Evolutionary conservation across 2,113 vertebrate species (phyloP).

Genomic region (Osmerus mordax): DNA sequence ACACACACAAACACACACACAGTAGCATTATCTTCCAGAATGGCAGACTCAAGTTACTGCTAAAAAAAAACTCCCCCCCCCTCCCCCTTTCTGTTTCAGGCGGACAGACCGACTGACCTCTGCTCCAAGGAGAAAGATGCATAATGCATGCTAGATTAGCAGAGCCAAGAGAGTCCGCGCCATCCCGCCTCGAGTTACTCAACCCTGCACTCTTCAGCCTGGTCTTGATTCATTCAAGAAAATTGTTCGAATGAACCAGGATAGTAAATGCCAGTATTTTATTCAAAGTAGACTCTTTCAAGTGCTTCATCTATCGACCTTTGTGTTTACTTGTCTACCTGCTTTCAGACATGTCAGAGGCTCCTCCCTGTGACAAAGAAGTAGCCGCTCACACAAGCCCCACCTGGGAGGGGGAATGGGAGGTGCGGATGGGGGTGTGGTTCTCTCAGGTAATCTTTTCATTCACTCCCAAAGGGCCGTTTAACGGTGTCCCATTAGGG

Average conservation of each 20-base stretch:
- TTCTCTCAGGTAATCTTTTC: slow-evolving; percentile 3
- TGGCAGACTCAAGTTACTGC: not conserved
- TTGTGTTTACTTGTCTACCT: not conserved
- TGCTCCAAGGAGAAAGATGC: slow-evolving; percentile 5
- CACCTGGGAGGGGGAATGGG: not conserved
- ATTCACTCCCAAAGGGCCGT: not conserved
- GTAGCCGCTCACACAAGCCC: not conserved
- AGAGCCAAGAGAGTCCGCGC: not conserved
- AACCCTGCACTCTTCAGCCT: too few relatives aligned
- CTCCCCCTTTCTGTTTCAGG: not conserved
- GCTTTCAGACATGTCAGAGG: not conserved
- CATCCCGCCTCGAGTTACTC: not conserved
- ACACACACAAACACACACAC: slow-evolving; percentile 10
- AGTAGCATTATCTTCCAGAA: slow-evolving; percentile 1
- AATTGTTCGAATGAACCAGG: too few relatives aligned
- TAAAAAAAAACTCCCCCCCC: too few relatives aligned
- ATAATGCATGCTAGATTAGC: not conserved
- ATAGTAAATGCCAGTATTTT: too few relatives aligned
- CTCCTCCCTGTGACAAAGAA: not conserved
- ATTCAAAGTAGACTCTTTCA: too few relatives aligned
- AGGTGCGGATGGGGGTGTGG: not conserved
- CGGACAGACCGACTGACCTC: not conserved
- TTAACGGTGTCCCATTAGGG: too few relatives aligned
- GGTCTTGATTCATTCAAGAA: too few relatives aligned
- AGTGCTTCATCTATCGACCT: too few relatives aligned